Conservation (phyloP, 2,888 invertebrate genomes). For the Selenia dentaria region DNA sequence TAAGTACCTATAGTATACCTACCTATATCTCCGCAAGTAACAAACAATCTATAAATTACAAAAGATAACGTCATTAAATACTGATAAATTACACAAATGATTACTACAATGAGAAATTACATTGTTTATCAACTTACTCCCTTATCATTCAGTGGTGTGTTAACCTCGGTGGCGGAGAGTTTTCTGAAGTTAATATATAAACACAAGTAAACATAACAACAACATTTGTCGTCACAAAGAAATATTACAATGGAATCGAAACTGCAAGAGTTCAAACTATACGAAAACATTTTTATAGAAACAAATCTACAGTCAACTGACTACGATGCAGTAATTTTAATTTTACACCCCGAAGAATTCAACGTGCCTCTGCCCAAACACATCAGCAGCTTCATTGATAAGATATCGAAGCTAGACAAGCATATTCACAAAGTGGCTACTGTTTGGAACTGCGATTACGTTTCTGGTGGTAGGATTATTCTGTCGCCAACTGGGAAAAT, state of each 20-base stretch:
- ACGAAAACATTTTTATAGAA: constrained; percentile 75
- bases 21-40: constrained; percentile 11
- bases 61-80: constrained; percentile 12
- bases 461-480: constrained; percentile 87
- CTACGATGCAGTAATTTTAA: constrained; percentile 87
- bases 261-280: constrained; percentile 55
- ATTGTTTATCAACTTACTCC: background rate
- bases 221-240: no score
- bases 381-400: constrained; percentile 62
- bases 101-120: background rate
- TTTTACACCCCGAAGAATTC: constrained; percentile 81
- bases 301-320: constrained; percentile 70
- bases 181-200: background rate
- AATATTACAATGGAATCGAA: constrained; percentile 20
- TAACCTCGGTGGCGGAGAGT: background rate
- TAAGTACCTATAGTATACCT: no score
- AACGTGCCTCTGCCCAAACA: constrained; percentile 68
- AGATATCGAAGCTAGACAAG: constrained; percentile 61
- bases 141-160: constrained; percentile 2
- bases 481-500: constrained; percentile 91
- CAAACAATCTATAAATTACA: constrained; percentile 23
- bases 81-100: constrained; percentile 20
- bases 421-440: constrained; percentile 76
- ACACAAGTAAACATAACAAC: background rate
- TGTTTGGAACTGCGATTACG: constrained; percentile 85